Evolutionary conservation across 1,140 invertebrate genomes (phyloP), one percentile per base, ranked within the genome.

Genomic region (Holotrichia oblita): DNA sequence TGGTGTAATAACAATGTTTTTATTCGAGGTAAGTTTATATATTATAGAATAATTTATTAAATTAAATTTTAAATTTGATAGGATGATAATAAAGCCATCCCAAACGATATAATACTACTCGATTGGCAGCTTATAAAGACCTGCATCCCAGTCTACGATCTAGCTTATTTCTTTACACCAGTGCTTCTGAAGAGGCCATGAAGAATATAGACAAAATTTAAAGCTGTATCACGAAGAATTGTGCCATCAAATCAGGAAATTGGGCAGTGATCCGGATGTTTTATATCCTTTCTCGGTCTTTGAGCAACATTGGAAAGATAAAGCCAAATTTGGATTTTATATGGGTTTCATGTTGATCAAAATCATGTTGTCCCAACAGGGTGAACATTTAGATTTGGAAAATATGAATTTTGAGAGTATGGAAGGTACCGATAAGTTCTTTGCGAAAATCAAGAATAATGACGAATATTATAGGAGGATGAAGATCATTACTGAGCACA

Each of bases 1-100:
- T 90, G 89, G 89, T 87, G 87, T 12, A 90, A 90, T 79, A 90
- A 90, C 79, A 88, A 86, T 90, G 86, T 90, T 89, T 81, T 87
- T 88, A 83, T 89, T 89, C 78, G 78, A 87, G 27, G 85, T 84
- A 79, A 80, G 78, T 59, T 41, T 10, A 74, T 14, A 12, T 2
- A 14, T n/a, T 7, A 17, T 34, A 7, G 6, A 2, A 41, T 41
- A 74, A 22, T 7, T 2, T n/a, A 41, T 41, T 41, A 34, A 4
- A 74, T 17, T 27, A 24, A n/a, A 69, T 14, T 69, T 2, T 69
- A 9, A 69, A 14, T 69, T 0, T 24, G 1, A 20, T 20, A 27
- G 24, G 20, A 10, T 10, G n/a, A 22, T 3, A 22, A 69, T 48
- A 44, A 3, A 40, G 40, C 8, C 41, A 72, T 34, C 9, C 84